These are phyloP conservation scores for Tupaia tana DNA, from an alignment of 2,113 vertebrate genomes.

Conservation along the genomic window DNA sequence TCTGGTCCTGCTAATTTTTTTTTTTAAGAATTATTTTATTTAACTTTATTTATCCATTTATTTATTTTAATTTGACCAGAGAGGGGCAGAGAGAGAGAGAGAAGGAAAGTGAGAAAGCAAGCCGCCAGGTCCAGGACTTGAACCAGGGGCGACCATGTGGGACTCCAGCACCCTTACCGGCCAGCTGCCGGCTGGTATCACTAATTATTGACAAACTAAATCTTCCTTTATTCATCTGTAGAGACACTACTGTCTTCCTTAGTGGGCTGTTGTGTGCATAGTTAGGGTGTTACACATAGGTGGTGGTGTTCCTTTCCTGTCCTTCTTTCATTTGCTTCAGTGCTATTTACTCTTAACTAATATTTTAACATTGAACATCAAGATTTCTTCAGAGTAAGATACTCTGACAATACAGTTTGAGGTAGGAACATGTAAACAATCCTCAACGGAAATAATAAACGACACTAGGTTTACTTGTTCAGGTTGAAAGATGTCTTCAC, in stretches of 20 bases:
- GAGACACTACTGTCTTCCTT: background rate
- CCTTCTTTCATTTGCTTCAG: background rate
- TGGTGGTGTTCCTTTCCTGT: background rate
- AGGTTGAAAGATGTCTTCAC: slow-evolving; percentile 45
- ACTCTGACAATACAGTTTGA: background rate
- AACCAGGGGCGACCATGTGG: no score
- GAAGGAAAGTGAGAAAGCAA: no score
- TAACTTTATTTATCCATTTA: no score
- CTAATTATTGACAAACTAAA: background rate
- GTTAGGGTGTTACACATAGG: background rate
- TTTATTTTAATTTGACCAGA: no score
- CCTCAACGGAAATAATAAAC: background rate
- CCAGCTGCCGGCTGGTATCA: background rate
- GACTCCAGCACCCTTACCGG: no score
- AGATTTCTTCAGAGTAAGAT: background rate
- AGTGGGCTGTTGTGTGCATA: background rate
- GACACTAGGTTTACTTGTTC: slow-evolving; percentile 3
- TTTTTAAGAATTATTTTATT: no score
- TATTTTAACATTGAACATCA: background rate
- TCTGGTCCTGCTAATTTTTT: no score
- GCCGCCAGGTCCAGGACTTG: no score
- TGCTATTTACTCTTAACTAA: background rate
- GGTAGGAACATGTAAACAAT: background rate
- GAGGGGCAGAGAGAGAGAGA: no score
- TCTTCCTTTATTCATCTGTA: background rate